Percentiles rank a stretch among this genome's conserved stretches.
These are phyloP conservation scores for Ovibos moschatus DNA, from an alignment of 2,113 vertebrate genomes.

Conservation along the genomic window DNA sequence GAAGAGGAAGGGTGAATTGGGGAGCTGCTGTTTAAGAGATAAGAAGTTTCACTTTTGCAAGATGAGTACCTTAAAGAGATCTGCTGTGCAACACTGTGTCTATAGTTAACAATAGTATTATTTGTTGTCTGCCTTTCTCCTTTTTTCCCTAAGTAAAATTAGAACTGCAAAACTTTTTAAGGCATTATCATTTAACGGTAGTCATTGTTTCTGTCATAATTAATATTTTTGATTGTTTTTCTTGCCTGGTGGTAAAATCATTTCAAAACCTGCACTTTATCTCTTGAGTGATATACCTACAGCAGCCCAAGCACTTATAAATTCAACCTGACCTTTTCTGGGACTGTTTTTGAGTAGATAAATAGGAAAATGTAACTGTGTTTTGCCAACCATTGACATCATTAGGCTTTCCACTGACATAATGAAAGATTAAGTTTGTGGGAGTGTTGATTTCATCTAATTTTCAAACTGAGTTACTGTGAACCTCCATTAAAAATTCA, in stretches of 20 bases:
- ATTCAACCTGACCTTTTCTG: conserved; percentile 55
- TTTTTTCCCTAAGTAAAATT: background rate
- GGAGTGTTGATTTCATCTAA: conserved; percentile 51
- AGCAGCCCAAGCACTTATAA: conserved; percentile 15
- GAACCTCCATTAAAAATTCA: conserved; percentile 61
- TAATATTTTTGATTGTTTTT: conserved; percentile 26
- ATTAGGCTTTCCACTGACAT: conserved; percentile 51
- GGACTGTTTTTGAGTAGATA: conserved; percentile 48
- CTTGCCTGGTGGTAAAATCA: background rate
- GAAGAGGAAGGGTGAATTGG: fast-evolving
- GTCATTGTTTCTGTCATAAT: background rate
- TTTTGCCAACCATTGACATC: conserved; percentile 38
- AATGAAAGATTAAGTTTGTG: conserved; percentile 8
- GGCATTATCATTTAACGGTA: background rate
- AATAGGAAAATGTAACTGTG: conserved; percentile 58
- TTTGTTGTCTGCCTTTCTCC: background rate
- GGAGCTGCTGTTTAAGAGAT: background rate
- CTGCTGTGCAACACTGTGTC: background rate
- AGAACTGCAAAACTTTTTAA: background rate
- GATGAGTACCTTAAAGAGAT: background rate
- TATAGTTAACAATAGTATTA: background rate
- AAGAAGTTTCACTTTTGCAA: background rate
- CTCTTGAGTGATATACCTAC: conserved; percentile 13
- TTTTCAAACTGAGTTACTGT: conserved; percentile 62
- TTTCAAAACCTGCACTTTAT: conserved; percentile 28